phyloP scores from a whole-genome alignment of 2,888 invertebrate genomes.

The Allophyes oxyacanthae region DNA sequence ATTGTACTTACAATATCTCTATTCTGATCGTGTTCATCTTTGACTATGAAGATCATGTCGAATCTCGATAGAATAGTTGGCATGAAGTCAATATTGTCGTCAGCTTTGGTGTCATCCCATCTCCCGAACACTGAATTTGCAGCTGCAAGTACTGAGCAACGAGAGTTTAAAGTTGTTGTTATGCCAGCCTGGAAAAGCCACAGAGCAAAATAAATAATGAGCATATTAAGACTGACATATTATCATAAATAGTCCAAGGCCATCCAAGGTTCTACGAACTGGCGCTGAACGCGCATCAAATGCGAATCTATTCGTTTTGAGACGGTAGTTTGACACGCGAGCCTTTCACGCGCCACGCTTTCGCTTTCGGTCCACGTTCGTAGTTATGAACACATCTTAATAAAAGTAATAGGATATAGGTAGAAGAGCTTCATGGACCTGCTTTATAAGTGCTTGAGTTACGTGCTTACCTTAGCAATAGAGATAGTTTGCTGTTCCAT shows the following conservation, averaged over 20 bases:
- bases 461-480: slow-evolving; percentile 94
- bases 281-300: no score
- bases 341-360: no score
- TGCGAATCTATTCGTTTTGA: no score
- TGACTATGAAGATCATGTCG: slow-evolving; percentile 99
- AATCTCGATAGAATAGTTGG: slow-evolving; percentile 99
- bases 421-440: no score
- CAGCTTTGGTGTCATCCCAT: slow-evolving; percentile 99
- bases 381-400: no score
- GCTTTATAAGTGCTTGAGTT: no score
- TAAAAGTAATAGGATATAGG: no score
- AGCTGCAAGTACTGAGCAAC: slow-evolving; percentile 99
- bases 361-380: no score
- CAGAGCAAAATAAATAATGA: slow-evolving; percentile 14
- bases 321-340: no score
- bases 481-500: slow-evolving; percentile 99
- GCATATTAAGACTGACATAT: neutral
- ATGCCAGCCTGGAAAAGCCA: slow-evolving; percentile 94
- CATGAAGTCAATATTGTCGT: slow-evolving; percentile 99
- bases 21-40: slow-evolving; percentile 97
- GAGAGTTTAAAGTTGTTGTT: slow-evolving; percentile 99
- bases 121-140: slow-evolving; percentile 99
- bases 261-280: no score
- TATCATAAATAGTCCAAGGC: no score
- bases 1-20: slow-evolving; percentile 93